These are phyloP conservation scores for Resseliella maxima DNA, from an alignment of 2,888 invertebrate genomes.

Conservation along the genomic window DNA sequence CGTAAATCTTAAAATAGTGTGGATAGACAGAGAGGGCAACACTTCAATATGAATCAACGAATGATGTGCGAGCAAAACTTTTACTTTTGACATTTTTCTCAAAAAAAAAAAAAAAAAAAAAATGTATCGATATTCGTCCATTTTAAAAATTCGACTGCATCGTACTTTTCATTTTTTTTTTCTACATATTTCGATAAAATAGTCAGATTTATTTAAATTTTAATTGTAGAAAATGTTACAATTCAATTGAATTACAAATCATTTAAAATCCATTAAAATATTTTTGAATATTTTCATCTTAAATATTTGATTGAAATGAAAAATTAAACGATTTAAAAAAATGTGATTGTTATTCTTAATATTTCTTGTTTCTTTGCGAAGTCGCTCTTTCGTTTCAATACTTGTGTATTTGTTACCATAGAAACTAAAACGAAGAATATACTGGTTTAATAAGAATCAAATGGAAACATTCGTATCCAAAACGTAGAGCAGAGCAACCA, in stretches of 20 bases:
- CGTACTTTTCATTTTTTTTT: too few relatives aligned
- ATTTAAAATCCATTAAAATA: too few relatives aligned
- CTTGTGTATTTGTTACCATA: conserved; percentile 25
- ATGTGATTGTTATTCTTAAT: neutral
- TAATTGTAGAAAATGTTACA: too few relatives aligned
- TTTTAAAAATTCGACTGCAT: conserved; percentile 5
- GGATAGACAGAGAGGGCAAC: conserved; percentile 43
- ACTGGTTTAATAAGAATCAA: conserved; percentile 17
- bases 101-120: too few relatives aligned
- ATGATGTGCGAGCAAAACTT: conserved; percentile 48
- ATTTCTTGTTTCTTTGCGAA: neutral
- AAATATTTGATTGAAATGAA: neutral
- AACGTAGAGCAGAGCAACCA: conserved; percentile 47
- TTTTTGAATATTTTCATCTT: too few relatives aligned
- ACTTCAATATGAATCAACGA: conserved; percentile 11
- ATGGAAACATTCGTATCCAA: neutral
- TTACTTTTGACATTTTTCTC: conserved; percentile 10
- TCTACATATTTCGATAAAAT: too few relatives aligned
- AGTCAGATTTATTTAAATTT: too few relatives aligned
- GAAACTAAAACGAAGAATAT: conserved; percentile 29
- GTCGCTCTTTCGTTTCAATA: conserved; percentile 1
- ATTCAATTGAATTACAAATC: too few relatives aligned
- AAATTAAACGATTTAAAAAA: neutral
- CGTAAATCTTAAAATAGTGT: conserved; percentile 13
- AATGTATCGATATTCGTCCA: conserved; percentile 40